A percentile compares a stretch with the other conserved stretches of the same genome.
phyloP scores from a whole-genome alignment of 2,797 vertebrate species.

The Pseudopleuronectes americanus region DNA sequence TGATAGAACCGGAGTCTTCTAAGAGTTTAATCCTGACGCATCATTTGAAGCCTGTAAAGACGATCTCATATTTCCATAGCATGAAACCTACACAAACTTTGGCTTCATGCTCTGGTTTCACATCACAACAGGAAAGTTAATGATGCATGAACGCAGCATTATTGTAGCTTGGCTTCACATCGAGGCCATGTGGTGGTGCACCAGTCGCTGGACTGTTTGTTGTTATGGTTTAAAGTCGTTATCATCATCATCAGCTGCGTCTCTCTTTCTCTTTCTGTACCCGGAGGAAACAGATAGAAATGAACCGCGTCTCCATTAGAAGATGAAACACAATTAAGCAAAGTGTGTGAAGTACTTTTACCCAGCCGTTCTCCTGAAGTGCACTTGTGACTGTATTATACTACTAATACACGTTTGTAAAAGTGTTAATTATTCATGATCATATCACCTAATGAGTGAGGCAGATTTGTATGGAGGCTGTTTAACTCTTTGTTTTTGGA shows the following conservation, averaged over 20 bases:
- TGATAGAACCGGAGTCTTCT: no score
- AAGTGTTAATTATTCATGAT: no score
- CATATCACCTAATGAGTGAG: no score
- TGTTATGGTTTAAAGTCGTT: conserved; percentile 26
- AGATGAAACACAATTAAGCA: no score
- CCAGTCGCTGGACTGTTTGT: conserved; percentile 27
- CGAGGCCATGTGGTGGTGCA: conserved; percentile 37
- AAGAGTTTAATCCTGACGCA: background rate
- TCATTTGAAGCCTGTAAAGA: background rate
- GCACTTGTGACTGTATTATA: no score
- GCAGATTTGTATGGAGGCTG: no score
- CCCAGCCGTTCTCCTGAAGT: no score
- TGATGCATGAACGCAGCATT: conserved; percentile 63
- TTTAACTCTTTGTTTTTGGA: no score
- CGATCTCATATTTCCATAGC: background rate
- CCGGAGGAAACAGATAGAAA: no score
- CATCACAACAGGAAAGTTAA: conserved; percentile 64
- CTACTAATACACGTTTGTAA: no score
- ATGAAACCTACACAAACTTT: background rate
- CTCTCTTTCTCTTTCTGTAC: background rate
- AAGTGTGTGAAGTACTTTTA: no score
- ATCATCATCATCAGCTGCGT: background rate
- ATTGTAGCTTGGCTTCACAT: conserved; percentile 68
- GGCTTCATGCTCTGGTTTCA: conserved; percentile 60
- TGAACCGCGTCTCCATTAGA: no score